These are phyloP conservation scores for Erebia epiphron DNA, from an alignment of 2,888 invertebrate genomes.

Conservation along the genomic window DNA sequence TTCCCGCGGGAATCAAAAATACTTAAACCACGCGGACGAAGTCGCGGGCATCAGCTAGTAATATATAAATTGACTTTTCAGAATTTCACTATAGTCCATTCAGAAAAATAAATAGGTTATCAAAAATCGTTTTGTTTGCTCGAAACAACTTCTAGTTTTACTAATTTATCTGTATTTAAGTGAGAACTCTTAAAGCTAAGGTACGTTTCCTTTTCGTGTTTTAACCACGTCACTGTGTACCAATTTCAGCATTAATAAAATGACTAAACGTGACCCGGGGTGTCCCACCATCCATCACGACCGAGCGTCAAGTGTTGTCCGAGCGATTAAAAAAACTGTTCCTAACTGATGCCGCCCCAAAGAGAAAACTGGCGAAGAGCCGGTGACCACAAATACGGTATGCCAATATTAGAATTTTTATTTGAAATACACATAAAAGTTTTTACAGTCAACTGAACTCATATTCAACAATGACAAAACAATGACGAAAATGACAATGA, in stretches of 20 bases:
- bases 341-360: constrained; percentile 59
- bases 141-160: neutral
- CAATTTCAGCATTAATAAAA: constrained; percentile 83
- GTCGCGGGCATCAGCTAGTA: too few species aligned
- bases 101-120: too few species aligned
- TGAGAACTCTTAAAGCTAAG: constrained; percentile 18
- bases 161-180: neutral
- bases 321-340: constrained; percentile 76
- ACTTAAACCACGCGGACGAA: too few species aligned
- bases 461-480: too few species aligned
- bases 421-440: too few species aligned
- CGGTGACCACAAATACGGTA: neutral
- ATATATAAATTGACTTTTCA: too few species aligned
- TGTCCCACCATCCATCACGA: constrained; percentile 73
- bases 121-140: too few species aligned
- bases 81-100: too few species aligned
- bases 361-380: constrained; percentile 30
- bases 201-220: constrained; percentile 44
- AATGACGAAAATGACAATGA: too few species aligned
- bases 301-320: constrained; percentile 73
- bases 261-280: constrained; percentile 79
- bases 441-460: too few species aligned
- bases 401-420: too few species aligned
- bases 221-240: constrained; percentile 72
- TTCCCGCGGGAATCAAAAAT: too few species aligned